phyloP scores from a whole-genome alignment of 2,113 vertebrate genomes.

The Periophthalmus modestus region DNA sequence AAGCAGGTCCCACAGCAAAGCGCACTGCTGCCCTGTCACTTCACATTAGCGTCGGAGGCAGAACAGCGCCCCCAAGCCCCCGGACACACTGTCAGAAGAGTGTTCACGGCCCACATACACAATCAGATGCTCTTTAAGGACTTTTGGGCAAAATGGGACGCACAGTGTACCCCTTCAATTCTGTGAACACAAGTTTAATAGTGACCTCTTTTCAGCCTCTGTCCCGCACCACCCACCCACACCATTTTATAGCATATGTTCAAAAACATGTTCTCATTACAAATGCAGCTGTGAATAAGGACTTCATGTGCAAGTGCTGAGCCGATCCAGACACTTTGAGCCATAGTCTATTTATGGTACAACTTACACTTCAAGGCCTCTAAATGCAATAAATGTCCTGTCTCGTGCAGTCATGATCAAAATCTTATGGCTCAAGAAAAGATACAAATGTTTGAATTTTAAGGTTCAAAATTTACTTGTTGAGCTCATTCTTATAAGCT shows the following conservation, averaged over 20 bases:
- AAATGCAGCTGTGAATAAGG: conserved; percentile 48
- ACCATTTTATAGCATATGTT: conserved; percentile 42
- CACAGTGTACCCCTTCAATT: conserved; percentile 48
- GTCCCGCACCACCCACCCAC: conserved; percentile 12
- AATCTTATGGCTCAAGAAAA: neutral
- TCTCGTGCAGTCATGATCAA: neutral
- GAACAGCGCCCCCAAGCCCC: conserved; percentile 60
- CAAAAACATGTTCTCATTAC: conserved; percentile 43
- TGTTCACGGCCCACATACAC: conserved; percentile 34
- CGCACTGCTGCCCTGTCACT: conserved; percentile 70
- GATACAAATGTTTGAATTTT: neutral
- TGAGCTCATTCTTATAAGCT: neutral
- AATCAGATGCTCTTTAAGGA: conserved; percentile 41
- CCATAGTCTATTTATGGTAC: conserved; percentile 1
- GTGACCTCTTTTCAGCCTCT: conserved; percentile 60
- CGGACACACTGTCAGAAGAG: conserved; percentile 60
- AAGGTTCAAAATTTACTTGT: neutral
- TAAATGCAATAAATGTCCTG: neutral
- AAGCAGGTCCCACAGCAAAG: conserved; percentile 62
- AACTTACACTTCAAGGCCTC: neutral
- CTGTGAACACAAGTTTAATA: conserved; percentile 48
- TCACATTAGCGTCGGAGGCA: conserved; percentile 66
- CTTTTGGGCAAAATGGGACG: conserved; percentile 51
- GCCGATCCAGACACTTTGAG: conserved; percentile 15
- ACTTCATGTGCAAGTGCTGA: conserved; percentile 15